Percentiles rank a stretch among this genome's conserved stretches.
These are phyloP conservation scores for Stegana nigrithorax DNA, from an alignment of 2,888 invertebrate species.

Conservation along the genomic window DNA sequence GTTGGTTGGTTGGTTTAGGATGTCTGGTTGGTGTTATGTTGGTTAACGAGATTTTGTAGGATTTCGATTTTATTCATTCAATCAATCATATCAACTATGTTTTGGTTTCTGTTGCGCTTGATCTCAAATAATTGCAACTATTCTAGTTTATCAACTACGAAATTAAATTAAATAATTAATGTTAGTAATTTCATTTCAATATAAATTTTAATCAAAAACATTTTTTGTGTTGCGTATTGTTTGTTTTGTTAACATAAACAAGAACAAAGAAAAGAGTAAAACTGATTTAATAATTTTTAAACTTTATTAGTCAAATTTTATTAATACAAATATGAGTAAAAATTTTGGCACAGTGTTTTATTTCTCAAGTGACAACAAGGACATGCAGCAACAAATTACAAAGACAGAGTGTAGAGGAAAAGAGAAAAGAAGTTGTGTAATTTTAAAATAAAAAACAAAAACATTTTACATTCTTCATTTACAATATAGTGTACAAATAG, in stretches of 20 bases:
- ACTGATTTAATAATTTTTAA: neutral
- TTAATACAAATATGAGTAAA: no score
- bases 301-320: neutral
- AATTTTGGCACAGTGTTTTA: no score
- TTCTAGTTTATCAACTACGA: conserved; percentile 9
- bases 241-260: conserved; percentile 30
- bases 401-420: no score
- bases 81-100: conserved; percentile 39
- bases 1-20: conserved; percentile 28
- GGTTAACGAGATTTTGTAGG: conserved; percentile 15
- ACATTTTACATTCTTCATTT: no score
- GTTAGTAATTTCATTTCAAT: conserved; percentile 29
- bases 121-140: conserved; percentile 13
- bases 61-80: conserved; percentile 38
- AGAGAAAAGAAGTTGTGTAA: no score
- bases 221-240: conserved; percentile 34
- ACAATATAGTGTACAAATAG: no score
- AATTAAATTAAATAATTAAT: neutral
- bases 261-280: neutral
- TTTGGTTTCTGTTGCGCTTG: conserved; percentile 32
- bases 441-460: no score
- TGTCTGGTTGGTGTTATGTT: conserved; percentile 6
- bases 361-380: no score
- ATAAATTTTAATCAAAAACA: conserved; percentile 22
- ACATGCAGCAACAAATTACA: no score